phyloP scores from a whole-genome alignment of 2,888 invertebrate genomes.

The Himalopsyche anomala region DNA sequence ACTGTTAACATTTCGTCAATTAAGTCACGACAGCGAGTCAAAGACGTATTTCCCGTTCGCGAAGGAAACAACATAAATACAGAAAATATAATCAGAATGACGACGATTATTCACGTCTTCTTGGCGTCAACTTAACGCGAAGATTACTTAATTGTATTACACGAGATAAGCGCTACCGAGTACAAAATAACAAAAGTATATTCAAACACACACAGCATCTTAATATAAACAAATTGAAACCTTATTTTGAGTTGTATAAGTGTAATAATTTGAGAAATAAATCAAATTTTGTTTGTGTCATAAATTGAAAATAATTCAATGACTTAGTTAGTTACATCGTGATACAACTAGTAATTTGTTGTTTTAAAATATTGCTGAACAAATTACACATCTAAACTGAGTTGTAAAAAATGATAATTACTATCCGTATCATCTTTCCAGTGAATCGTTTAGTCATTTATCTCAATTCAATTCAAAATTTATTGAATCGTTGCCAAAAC shows the following conservation, averaged over 20 bases:
- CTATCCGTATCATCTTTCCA: too few relatives aligned
- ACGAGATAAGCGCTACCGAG: constrained; percentile 29
- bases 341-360: too few relatives aligned
- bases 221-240: background rate
- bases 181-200: background rate
- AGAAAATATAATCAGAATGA: constrained; percentile 20
- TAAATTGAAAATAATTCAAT: too few relatives aligned
- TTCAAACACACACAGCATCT: constrained; percentile 1
- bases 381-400: too few relatives aligned
- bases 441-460: too few relatives aligned
- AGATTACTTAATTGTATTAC: constrained; percentile 34
- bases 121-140: constrained; percentile 26
- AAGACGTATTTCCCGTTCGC: constrained; percentile 13
- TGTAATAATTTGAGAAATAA: too few relatives aligned
- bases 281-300: too few relatives aligned
- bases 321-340: too few relatives aligned
- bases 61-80: background rate
- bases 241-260: background rate
- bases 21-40: constrained; percentile 10
- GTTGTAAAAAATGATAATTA: too few relatives aligned
- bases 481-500: too few relatives aligned
- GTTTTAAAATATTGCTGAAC: too few relatives aligned
- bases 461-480: too few relatives aligned
- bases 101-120: constrained; percentile 31
- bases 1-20: constrained; percentile 23